Evolutionary conservation across 2,113 vertebrate genomes (phyloP).

Genomic region (Xenotilapia caudafasciata): DNA sequence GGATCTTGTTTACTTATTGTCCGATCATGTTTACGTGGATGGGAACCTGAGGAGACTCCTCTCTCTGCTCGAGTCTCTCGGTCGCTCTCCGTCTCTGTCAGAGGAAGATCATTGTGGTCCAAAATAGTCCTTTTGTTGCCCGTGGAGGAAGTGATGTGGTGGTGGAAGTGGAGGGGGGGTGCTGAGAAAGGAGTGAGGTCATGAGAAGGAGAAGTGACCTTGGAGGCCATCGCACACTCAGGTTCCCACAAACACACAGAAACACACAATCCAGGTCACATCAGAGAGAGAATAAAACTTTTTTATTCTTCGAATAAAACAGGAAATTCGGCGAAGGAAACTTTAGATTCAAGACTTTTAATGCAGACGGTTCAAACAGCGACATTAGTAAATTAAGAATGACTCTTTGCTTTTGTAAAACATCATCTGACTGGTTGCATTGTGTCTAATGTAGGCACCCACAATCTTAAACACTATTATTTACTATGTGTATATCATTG

Average conservation of each 20-base stretch:
- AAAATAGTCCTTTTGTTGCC: slow-evolving; percentile 89
- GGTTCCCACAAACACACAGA: slow-evolving; percentile 9
- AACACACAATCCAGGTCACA: not conserved
- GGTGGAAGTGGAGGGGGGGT: slow-evolving; percentile 69
- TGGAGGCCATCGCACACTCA: slow-evolving; percentile 68
- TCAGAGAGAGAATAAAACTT: not conserved
- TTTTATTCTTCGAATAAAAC: not conserved
- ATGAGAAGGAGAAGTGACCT: slow-evolving; percentile 75
- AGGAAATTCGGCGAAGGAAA: not conserved
- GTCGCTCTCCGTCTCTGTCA: slow-evolving; percentile 53
- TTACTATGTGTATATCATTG: not conserved
- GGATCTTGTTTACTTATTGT: slow-evolving; percentile 21
- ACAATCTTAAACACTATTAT: not conserved
- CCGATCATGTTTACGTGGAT: not conserved
- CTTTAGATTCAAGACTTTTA: not conserved
- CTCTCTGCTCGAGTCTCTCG: slow-evolving; percentile 8
- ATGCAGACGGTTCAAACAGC: not conserved
- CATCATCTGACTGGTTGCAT: not conserved
- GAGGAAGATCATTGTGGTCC: slow-evolving; percentile 90
- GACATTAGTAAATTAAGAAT: not conserved
- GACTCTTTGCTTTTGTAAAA: not conserved
- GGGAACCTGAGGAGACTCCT: not conserved
- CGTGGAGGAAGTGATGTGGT: slow-evolving; percentile 84
- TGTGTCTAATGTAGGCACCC: not conserved
- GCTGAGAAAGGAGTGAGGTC: slow-evolving; percentile 84